A percentile compares a stretch with the other conserved stretches of the same genome.
Evolutionary conservation across 1,140 invertebrate genomes (phyloP).

Genomic region (Euura saliciscinereae): DNA sequence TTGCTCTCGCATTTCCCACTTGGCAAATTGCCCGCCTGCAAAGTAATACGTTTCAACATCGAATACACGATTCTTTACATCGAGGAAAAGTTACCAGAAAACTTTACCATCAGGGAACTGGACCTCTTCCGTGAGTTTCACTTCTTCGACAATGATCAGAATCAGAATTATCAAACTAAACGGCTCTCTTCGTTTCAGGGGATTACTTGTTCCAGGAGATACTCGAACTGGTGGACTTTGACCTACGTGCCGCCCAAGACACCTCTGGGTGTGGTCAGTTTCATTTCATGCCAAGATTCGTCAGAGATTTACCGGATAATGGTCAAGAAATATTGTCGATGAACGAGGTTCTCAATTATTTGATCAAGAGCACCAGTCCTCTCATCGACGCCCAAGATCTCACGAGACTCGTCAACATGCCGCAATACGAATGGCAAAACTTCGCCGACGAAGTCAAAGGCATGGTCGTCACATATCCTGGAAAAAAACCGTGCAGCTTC

Average conservation of each 20-base stretch:
- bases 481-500: constrained; percentile 91
- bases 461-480: constrained; percentile 88
- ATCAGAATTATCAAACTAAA: neutral
- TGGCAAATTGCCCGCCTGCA: constrained; percentile 85
- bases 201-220: constrained; percentile 89
- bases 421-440: constrained; percentile 88
- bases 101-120: constrained; percentile 92
- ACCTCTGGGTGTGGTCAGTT: constrained; percentile 84
- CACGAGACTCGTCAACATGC: constrained; percentile 72
- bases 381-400: constrained; percentile 77
- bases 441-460: constrained; percentile 87
- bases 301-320: constrained; percentile 88
- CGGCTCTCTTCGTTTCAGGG: constrained; percentile 62
- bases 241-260: constrained; percentile 75
- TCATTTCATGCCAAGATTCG: constrained; percentile 96
- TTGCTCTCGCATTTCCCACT: constrained; percentile 93
- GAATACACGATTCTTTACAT: constrained; percentile 95
- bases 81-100: constrained; percentile 89
- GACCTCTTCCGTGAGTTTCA: constrained; percentile 82
- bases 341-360: constrained; percentile 89
- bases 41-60: constrained; percentile 95
- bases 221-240: constrained; percentile 92
- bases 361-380: constrained; percentile 76
- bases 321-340: constrained; percentile 95
- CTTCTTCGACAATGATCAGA: too few species aligned